These are phyloP conservation scores for Thalpophila matura DNA, from an alignment of 2,888 invertebrate genomes.

Conservation along the genomic window DNA sequence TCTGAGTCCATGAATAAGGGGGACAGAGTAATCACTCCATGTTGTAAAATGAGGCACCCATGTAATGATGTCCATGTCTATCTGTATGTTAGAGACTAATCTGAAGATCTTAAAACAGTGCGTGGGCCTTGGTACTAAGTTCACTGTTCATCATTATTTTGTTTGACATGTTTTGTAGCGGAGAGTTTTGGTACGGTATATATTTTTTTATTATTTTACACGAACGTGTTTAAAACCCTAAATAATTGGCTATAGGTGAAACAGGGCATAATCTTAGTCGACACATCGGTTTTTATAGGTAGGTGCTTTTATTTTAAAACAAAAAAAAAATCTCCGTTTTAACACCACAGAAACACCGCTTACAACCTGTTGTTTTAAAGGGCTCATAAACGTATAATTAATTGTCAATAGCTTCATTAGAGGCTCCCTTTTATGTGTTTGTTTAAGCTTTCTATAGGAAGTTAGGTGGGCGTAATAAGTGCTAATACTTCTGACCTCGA, in stretches of 20 bases:
- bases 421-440: conserved; percentile 71
- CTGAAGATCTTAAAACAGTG: conserved; percentile 18
- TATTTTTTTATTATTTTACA: neutral
- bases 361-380: conserved; percentile 29
- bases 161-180: neutral
- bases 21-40: conserved; percentile 46
- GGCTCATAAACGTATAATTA: conserved; percentile 64
- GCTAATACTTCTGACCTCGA: conserved; percentile 83
- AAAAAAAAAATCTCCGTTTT: too few species aligned
- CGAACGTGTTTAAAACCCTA: neutral
- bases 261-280: too few species aligned
- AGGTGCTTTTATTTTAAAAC: too few species aligned
- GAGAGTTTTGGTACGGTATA: neutral
- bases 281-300: too few species aligned
- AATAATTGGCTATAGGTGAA: neutral
- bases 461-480: conserved; percentile 73
- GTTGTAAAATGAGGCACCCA: conserved; percentile 33
- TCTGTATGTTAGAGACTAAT: conserved; percentile 14
- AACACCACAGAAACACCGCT: neutral
- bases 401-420: conserved; percentile 80
- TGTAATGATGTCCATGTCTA: conserved; percentile 4
- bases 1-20: conserved; percentile 26
- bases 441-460: conserved; percentile 84
- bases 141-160: conserved; percentile 8
- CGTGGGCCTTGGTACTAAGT: conserved; percentile 10